phyloP scores from a whole-genome alignment of 2,113 vertebrate species.

The Hippocampus zosterae region DNA sequence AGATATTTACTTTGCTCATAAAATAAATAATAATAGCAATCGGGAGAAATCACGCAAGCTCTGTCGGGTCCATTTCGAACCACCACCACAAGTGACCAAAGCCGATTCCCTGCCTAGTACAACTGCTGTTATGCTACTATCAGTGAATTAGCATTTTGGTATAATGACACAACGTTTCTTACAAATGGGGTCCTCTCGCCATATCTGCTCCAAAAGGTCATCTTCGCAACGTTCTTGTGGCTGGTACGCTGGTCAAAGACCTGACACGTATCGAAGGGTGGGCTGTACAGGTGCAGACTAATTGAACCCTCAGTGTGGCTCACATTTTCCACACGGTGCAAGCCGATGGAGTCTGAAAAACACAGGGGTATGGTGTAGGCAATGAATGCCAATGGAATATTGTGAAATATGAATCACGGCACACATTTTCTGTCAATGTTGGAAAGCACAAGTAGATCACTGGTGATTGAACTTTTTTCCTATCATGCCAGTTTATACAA shows the following conservation, averaged over 20 bases:
- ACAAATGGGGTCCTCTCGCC: conserved; percentile 84
- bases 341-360: conserved; percentile 83
- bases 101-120: not conserved
- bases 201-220: conserved; percentile 94
- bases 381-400: conserved; percentile 14
- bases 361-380: conserved; percentile 4
- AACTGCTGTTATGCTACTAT: not conserved
- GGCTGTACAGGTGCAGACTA: conserved; percentile 95
- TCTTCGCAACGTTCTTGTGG: conserved; percentile 85
- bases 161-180: conserved; percentile 59
- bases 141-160: not conserved
- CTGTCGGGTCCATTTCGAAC: too few relatives aligned
- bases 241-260: conserved; percentile 96
- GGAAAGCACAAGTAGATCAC: not conserved
- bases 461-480: not conserved
- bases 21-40: too few relatives aligned
- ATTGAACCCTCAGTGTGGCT: conserved; percentile 90
- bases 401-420: conserved; percentile 13
- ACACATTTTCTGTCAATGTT: conserved; percentile 5
- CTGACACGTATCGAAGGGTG: conserved; percentile 84
- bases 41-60: too few relatives aligned
- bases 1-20: too few relatives aligned
- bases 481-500: not conserved
- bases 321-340: conserved; percentile 93
- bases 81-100: not conserved